Evolutionary conservation across 2,113 vertebrate species (phyloP), one percentile per base, ranked within the genome.

Genomic region (Podocnemis expansa): DNA sequence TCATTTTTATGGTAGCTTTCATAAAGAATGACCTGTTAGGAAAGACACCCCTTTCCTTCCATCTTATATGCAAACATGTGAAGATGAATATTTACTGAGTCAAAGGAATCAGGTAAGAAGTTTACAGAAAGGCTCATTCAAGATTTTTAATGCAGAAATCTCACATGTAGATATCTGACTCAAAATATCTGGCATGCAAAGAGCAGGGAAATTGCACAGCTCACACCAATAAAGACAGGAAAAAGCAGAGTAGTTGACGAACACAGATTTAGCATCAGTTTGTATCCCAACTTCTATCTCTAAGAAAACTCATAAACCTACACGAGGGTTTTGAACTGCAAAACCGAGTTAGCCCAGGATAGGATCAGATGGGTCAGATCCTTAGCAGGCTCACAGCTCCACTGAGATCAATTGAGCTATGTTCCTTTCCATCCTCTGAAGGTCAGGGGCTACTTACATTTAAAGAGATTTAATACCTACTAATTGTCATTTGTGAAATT

Each of bases 1-100:
- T 97, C 96, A 96, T 95, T 98, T 98, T 98, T 97, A 98, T 98
- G 97, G 94, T 87, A 45, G 91, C 75, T 97, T 97, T 95, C 56
- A 6, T 80, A 89, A 90, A 78, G 10, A 5, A 93, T 10, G 87
- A 81, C 93, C 95, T 80, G 79, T 85, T 91, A 86, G 92, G 86
- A 97, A 96, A 96, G 89, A 45, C 54, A 89, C 80, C n/a, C n/a
- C 90, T 97, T 93, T 95, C 91, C 93, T 52, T 52, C 51, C 6
- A 91, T 96, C 80, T 84, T 83, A 24, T 25, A 87, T 95, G 92
- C 94, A 97, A 94, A 90, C 80, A 80, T 60, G 87, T 8, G 83
- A 89, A 91, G 92, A 94, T 82, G 73, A 92, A 47, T 51, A 10
- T 90, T 92, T 91, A 80, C 93, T 79, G 89, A 96, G 89, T 84